Percentiles rank a stretch among this genome's conserved stretches.
Conservation (phyloP, 2,888 invertebrate species). For the Melanostoma mellinum region DNA sequence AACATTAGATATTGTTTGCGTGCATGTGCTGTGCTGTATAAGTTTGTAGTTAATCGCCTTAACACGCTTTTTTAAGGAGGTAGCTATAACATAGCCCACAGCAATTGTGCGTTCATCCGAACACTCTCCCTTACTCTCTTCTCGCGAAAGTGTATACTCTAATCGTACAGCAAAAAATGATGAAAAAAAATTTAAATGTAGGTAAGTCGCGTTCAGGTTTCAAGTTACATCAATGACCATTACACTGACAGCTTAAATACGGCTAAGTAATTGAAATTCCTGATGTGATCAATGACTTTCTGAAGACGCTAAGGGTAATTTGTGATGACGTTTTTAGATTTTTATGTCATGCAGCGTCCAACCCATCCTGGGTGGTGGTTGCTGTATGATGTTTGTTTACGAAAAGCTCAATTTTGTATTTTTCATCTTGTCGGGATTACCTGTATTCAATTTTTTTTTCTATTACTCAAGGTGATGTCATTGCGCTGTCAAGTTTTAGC, state of each 20-base stretch:
- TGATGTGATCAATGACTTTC: constrained; percentile 31
- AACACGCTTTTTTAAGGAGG: constrained; percentile 27
- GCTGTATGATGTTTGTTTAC: constrained; percentile 5
- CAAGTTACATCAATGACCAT: constrained; percentile 9
- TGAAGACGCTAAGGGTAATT: constrained; percentile 22
- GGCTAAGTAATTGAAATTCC: constrained; percentile 24
- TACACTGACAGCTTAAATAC: constrained; percentile 14
- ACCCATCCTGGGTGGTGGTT: background rate
- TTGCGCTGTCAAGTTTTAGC: constrained; percentile 19
- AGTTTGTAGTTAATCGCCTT: constrained; percentile 42
- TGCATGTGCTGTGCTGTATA: constrained; percentile 26
- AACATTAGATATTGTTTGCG: constrained; percentile 30
- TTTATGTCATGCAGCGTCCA: background rate
- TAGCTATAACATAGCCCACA: background rate
- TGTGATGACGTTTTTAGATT: constrained; percentile 26
- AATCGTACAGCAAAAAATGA: background rate
- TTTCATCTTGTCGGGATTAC: background rate
- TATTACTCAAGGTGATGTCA: constrained; percentile 31
- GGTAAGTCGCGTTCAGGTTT: constrained; percentile 7
- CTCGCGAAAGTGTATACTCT: background rate
- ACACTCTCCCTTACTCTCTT: background rate
- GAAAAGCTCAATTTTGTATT: background rate
- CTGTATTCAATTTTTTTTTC: background rate
- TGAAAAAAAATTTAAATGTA: background rate
- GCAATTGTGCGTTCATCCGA: constrained; percentile 19